Evolutionary conservation across 2,888 invertebrate species (phyloP).

Genomic region (Slavum lentiscoides): DNA sequence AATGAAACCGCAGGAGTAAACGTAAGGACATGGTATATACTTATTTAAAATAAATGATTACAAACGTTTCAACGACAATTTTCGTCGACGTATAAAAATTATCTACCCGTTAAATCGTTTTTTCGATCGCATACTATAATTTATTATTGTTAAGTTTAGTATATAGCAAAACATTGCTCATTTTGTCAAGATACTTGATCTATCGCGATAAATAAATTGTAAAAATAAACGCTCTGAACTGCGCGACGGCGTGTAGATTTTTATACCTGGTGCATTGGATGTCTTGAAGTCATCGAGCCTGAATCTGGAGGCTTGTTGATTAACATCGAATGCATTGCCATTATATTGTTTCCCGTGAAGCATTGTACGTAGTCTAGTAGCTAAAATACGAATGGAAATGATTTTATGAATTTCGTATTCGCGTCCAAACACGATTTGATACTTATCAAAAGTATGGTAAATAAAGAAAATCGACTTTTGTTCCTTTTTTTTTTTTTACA

Average conservation of each 20-base stretch:
- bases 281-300: slow-evolving; percentile 66
- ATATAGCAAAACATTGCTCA: slow-evolving; percentile 3
- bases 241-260: slow-evolving; percentile 38
- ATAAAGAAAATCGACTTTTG: too few species aligned
- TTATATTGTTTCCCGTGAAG: slow-evolving; percentile 74
- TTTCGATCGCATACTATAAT: background rate
- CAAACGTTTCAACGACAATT: background rate
- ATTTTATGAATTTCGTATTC: too few species aligned
- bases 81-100: too few species aligned
- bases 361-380: slow-evolving; percentile 73
- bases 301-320: slow-evolving; percentile 87
- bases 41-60: background rate
- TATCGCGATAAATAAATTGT: too few species aligned
- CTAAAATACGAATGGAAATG: slow-evolving; percentile 55
- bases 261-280: slow-evolving; percentile 72
- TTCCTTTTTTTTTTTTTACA: too few species aligned
- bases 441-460: too few species aligned
- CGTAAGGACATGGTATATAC: background rate
- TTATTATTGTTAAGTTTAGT: background rate
- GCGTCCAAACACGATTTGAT: too few species aligned
- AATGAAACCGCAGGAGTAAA: background rate
- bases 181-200: too few species aligned
- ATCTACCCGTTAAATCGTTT: background rate
- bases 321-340: slow-evolving; percentile 82
- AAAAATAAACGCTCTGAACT: too few species aligned